Evolutionary conservation across 2,888 invertebrate genomes (phyloP).

Genomic region (Plagodis pulveraria): DNA sequence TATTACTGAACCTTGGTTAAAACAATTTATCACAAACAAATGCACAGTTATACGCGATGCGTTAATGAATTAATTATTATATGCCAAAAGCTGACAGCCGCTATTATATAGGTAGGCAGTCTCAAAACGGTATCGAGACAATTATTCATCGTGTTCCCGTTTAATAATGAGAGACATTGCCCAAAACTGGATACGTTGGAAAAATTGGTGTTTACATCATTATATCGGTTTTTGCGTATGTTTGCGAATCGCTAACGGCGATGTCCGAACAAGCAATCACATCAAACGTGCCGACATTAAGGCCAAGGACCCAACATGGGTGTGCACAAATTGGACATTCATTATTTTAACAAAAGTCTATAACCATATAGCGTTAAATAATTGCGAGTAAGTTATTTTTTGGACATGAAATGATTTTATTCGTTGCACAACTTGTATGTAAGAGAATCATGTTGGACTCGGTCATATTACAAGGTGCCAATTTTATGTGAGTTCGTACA

Average conservation of each 20-base stretch:
- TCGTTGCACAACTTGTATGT: slow-evolving; percentile 48
- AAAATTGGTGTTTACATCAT: slow-evolving; percentile 62
- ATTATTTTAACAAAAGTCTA: slow-evolving; percentile 73
- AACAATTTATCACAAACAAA: slow-evolving; percentile 21
- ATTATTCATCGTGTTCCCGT: slow-evolving; percentile 44
- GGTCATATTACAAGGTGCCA: slow-evolving; percentile 36
- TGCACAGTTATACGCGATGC: slow-evolving; percentile 24
- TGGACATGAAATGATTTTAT: slow-evolving; percentile 53
- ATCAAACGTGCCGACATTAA: slow-evolving; percentile 74
- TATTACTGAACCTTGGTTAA: slow-evolving; percentile 1
- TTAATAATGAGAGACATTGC: slow-evolving; percentile 46
- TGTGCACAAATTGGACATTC: slow-evolving; percentile 70
- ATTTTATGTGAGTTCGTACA: slow-evolving; percentile 18
- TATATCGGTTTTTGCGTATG: slow-evolving; percentile 63
- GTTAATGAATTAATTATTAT: slow-evolving; percentile 34
- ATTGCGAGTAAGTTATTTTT: slow-evolving; percentile 57
- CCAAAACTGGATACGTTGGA: slow-evolving; percentile 40
- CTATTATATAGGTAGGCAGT: slow-evolving; percentile 20
- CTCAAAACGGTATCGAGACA: slow-evolving; percentile 35
- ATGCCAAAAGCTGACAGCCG: slow-evolving; percentile 33
- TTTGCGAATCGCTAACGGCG: slow-evolving; percentile 72
- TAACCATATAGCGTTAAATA: slow-evolving; percentile 68
- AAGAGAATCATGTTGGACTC: slow-evolving; percentile 27
- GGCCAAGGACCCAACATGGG: slow-evolving; percentile 65
- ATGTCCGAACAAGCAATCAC: slow-evolving; percentile 53